Evolutionary conservation across 1,140 invertebrate species (phyloP).

Genomic region (Macrobrachium nipponense): DNA sequence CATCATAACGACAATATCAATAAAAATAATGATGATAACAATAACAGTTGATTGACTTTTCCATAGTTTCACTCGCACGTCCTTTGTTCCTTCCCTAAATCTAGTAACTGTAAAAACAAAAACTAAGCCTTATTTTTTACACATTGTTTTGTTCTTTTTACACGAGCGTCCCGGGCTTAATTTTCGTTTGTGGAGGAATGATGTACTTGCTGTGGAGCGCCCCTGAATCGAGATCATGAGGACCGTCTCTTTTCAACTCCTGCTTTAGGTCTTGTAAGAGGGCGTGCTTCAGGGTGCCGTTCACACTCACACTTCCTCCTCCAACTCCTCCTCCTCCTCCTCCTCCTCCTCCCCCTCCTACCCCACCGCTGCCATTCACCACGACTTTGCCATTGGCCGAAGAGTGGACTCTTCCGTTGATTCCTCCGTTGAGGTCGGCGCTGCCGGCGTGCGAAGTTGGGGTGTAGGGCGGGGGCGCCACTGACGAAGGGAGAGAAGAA

Average conservation of each 20-base stretch:
- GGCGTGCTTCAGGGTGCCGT: slow-evolving; percentile 53
- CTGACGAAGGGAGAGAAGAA: slow-evolving; percentile 48
- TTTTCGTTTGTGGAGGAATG: slow-evolving; percentile 70
- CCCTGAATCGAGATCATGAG: slow-evolving; percentile 68
- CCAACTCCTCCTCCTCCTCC: too few species aligned
- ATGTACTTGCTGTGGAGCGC: slow-evolving; percentile 69
- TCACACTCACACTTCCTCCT: slow-evolving; percentile 14
- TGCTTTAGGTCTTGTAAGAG: slow-evolving; percentile 56
- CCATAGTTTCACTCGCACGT: too few species aligned
- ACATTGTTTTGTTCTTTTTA: slow-evolving; percentile 2
- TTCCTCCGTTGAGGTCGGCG: slow-evolving; percentile 82
- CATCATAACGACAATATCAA: too few species aligned
- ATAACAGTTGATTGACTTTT: too few species aligned
- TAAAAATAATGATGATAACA: too few species aligned
- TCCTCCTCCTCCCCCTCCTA: too few species aligned
- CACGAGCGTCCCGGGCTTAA: slow-evolving; percentile 72
- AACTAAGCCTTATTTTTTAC: not conserved
- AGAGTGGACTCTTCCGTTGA: slow-evolving; percentile 73
- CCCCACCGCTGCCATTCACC: slow-evolving; percentile 28
- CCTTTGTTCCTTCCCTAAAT: not conserved
- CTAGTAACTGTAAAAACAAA: slow-evolving; percentile 4
- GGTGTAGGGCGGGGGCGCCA: slow-evolving; percentile 47
- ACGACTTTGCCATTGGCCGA: slow-evolving; percentile 70
- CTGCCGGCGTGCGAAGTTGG: slow-evolving; percentile 66
- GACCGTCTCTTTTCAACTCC: slow-evolving; percentile 70